phyloP scores from a whole-genome alignment of 2,888 invertebrate species.

The Uloborus plumipes region DNA sequence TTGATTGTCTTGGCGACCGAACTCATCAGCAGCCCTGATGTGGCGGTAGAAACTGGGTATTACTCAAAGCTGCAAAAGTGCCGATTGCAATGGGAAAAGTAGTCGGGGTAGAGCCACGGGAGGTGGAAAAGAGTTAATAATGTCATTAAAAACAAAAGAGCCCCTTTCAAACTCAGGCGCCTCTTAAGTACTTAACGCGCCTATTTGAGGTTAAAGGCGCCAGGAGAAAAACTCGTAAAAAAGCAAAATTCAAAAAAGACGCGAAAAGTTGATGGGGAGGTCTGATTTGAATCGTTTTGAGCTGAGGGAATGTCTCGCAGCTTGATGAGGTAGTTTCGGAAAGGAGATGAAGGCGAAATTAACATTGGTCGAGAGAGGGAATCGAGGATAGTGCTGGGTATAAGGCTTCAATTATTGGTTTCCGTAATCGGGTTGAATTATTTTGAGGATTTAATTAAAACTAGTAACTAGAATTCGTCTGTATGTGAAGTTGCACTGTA shows the following conservation, averaged over 20 bases:
- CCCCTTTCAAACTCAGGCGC: conserved; percentile 42
- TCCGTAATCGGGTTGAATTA: not conserved
- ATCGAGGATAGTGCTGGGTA: conserved; percentile 17
- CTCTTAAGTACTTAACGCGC: conserved; percentile 64
- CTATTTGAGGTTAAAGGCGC: conserved; percentile 63
- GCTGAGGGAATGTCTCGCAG: conserved; percentile 35
- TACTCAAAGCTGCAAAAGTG: conserved; percentile 49
- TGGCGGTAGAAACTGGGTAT: conserved; percentile 25
- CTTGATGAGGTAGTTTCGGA: conserved; percentile 52
- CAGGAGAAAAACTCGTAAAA: conserved; percentile 33
- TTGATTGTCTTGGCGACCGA: no score
- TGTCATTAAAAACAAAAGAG: conserved; percentile 64
- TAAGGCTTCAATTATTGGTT: conserved; percentile 37
- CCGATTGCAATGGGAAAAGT: conserved; percentile 37
- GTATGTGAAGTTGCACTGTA: no score
- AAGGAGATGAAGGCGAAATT: conserved; percentile 44
- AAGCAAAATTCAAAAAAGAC: conserved; percentile 9
- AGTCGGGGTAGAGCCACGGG: conserved; percentile 1
- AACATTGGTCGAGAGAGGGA: conserved; percentile 26
- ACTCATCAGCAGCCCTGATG: conserved; percentile 8
- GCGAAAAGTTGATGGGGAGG: conserved; percentile 56
- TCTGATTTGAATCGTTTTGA: conserved; percentile 62
- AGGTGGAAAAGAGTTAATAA: conserved; percentile 58
- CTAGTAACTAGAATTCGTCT: no score
- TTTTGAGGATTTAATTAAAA: no score